Evolutionary conservation across 2,797 vertebrate genomes (phyloP), one percentile per base, ranked within the genome.

Genomic region (Cephalopachus bancanus): DNA sequence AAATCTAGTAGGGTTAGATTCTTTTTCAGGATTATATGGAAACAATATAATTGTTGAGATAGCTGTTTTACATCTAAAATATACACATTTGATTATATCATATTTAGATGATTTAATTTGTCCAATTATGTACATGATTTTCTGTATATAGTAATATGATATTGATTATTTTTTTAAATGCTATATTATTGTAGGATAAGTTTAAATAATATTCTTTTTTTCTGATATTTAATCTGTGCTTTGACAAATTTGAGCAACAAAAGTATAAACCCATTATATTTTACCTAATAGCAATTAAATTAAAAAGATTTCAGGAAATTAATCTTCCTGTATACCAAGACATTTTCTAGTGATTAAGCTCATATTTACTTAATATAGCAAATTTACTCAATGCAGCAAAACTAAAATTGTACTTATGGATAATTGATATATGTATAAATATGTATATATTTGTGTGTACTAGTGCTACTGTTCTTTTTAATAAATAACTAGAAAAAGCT

Each of bases 201-300:
- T 92, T 93, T 89, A 93, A 86, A 57, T 83, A 65, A 59, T 59
- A 2, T 33, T 64, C n/a, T 71, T 89, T 7, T 96, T 78, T 93
- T 14, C 26, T 72, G 9, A 59, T 86, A 84, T 65, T 92, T 78
- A 75, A 69, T 64, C 83, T 85, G 19, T 69, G 26, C 9, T 53
- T 91, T 83, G 69, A 30, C 20, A 95, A 15, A 19, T 81, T 3
- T 76, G 65, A 57, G 49, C n/a, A 67, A 79, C 20, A 80, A 89
- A 89, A 84, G 11, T 93, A 57, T n/a, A n/a, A 87, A 86, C 87
- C 28, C 16, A 30, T 76, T 89, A 33, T 64, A 78, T n/a, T 93
- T 95, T 65, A 87, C 12, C 9, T 96, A 80, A 84, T 51, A 26
- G 60, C 67, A 90, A 83, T 78, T 85, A 55, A 76, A 81, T 92